Base-by-base conservation (phyloP, 2,888 invertebrate genomes). In the Cepaea hortensis region DNA sequence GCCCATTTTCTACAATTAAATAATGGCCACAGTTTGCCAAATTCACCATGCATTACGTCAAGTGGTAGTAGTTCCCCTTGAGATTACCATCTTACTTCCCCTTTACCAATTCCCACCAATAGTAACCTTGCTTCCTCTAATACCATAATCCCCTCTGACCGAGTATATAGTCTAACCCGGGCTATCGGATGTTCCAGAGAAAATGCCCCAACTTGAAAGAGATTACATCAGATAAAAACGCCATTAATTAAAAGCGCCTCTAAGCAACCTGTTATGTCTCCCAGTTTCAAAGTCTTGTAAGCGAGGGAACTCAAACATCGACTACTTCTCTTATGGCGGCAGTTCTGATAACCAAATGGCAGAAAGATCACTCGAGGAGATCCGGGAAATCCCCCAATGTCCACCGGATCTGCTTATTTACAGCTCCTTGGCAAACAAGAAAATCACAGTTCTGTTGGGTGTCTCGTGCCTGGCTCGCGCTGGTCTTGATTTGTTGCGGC, bases 141-240 rank as follows among this genome's bases (percentile, higher is more conserved):
- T n/a, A 18, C 18, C 5, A 15, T 68, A 11, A 68, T 68, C 68
- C 13, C 18, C 68, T n/a, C 68, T 15, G 13, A 68, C 68, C 5
- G 20, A 5, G 68, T 20, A 18, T 68, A 35, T 35, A 3, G 11
- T 79, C 35, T 13, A 62, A 6, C n/a, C 3, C 35, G 18, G 79
- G 23, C 62, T 15, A 1, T 5, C 13, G 1, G 23, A 79, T 3
- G 23, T 62, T 11, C 35, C 79, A 11, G 15, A 77, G 55, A 15
- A 70, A 77, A 50, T 35, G 55, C 35, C 4, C 11, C 35, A 79
- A 72, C 85, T 55, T 68, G 79, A 79, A 72, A 82, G 82, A 72
- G 82, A 82, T 82, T 82, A 82, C 23, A 5, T 1, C 55, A 20
- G 82, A 82, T 82, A 35, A 73, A 82, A 82, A 55, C 23, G 55